Evolutionary conservation across 2,888 invertebrate genomes (phyloP).

Genomic region (Hemithea aestivaria): DNA sequence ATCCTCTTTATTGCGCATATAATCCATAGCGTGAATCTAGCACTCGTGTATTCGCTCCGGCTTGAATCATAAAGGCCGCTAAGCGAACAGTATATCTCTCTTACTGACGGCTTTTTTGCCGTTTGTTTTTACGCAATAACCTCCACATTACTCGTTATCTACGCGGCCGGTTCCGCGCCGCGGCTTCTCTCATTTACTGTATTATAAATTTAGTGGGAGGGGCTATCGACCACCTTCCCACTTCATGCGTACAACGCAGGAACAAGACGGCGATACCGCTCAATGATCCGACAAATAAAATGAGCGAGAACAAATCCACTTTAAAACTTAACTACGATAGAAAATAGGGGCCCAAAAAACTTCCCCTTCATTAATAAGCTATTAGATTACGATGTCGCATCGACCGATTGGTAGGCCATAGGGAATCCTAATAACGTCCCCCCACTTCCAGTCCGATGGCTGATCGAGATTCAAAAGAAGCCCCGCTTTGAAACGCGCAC

Average conservation of each 20-base stretch:
- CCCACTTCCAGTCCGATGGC: constrained; percentile 75
- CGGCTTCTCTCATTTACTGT: constrained; percentile 71
- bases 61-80: constrained; percentile 62
- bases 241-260: constrained; percentile 48
- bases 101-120: constrained; percentile 60
- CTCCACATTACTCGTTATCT: constrained; percentile 68
- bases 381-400: constrained; percentile 75
- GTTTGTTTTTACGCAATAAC: constrained; percentile 72
- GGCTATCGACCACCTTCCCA: constrained; percentile 65
- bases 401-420: constrained; percentile 74
- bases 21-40: constrained; percentile 63
- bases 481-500: constrained; percentile 67
- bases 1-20: constrained; percentile 65
- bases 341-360: constrained; percentile 70
- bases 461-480: constrained; percentile 78
- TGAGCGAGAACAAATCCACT: constrained; percentile 57
- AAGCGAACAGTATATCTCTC: constrained; percentile 61
- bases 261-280: constrained; percentile 65
- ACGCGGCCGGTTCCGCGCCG: constrained; percentile 59
- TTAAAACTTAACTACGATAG: constrained; percentile 69
- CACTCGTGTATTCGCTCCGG: constrained; percentile 57
- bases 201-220: constrained; percentile 77
- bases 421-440: constrained; percentile 77
- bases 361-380: constrained; percentile 78
- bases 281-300: constrained; percentile 52